Base-by-base conservation (phyloP, 2,888 invertebrate species). In the Zygothrica quintamaculata region DNA sequence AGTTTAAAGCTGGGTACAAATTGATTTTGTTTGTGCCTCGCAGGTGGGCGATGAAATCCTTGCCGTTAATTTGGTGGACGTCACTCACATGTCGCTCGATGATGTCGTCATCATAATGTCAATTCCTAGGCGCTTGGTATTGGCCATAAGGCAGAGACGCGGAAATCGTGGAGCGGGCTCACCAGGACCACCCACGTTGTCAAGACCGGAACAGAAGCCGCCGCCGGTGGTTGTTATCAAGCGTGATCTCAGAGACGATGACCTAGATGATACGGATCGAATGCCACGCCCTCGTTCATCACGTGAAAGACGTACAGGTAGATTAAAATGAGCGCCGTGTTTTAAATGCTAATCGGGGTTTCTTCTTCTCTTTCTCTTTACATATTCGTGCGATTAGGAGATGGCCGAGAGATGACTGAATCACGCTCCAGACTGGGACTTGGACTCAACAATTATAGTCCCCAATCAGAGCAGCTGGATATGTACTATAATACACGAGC, bases 31-130 rank as follows among this genome's bases (percentile, higher is more conserved):
- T 6, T 37, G 1, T 31, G 1, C 5, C 4, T 13, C 48, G 0
- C 47, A 95, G 93, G 98, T 99, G 47, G 99, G 99, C 40, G 99
- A 99, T 92, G 99, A 99, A 93, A 99, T 99, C 89, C 92, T 99
- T 82, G 98, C 98, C 31, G 99, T 99, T 59, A 99, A 99, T 92
- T 93, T 98, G 89, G 99, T 99, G 76, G 98, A 99, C 91, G 99
- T 99, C 77, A 96, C 98, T 72, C 95, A 96, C 88, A 99, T 99
- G 98, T 97, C 98, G 77, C 93, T 99, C 87, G 99, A 99, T 91
- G 99, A 99, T 91, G 99, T 99, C 71, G 99, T 99, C 78, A 98
- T 99, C 88, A 97, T 99, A 88, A 99, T 99, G 98, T 98, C 98
- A 88, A 99, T 99, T 92, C 99, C 99, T 4, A 94, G 98, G 88